phyloP scores from a whole-genome alignment of 2,888 invertebrate genomes.

The Itoplectis maculator region DNA sequence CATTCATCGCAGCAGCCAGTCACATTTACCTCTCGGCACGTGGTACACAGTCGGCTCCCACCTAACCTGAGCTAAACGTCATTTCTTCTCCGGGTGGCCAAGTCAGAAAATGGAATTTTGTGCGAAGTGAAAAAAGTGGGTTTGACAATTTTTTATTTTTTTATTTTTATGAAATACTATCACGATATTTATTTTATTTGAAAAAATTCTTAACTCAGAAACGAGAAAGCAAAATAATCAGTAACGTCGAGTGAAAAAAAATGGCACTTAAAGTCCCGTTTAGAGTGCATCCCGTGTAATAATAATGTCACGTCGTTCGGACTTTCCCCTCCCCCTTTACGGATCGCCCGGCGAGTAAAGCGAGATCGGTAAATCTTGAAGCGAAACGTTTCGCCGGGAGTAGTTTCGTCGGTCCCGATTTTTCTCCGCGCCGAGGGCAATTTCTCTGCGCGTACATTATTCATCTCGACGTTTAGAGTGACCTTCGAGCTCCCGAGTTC shows the following conservation, averaged over 20 bases:
- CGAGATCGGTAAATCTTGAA: slow-evolving; percentile 6
- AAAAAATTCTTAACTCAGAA: neutral
- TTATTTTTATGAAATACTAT: no score
- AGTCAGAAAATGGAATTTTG: slow-evolving; percentile 14
- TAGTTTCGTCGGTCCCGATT: neutral
- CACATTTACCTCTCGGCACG: slow-evolving; percentile 50
- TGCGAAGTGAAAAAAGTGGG: neutral
- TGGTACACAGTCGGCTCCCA: slow-evolving; percentile 7
- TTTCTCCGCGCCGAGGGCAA: slow-evolving; percentile 18
- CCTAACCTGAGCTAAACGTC: neutral
- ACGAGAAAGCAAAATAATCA: neutral
- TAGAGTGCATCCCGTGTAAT: neutral
- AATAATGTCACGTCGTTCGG: slow-evolving; percentile 15
- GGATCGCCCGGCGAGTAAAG: slow-evolving; percentile 20
- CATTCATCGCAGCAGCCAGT: slow-evolving; percentile 57
- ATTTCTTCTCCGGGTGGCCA: neutral
- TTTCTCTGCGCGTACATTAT: slow-evolving; percentile 28
- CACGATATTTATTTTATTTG: neutral
- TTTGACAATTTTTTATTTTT: slow-evolving; percentile 17
- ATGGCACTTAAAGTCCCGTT: neutral
- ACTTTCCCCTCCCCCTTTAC: slow-evolving; percentile 29
- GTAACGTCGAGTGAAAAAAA: no score
- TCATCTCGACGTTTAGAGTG: slow-evolving; percentile 29
- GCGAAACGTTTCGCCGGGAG: neutral
- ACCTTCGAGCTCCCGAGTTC: slow-evolving; percentile 43